Evolutionary conservation across 2,113 vertebrate species (phyloP), one percentile per base, ranked within the genome.

Genomic region (Pomatostomus ruficeps): DNA sequence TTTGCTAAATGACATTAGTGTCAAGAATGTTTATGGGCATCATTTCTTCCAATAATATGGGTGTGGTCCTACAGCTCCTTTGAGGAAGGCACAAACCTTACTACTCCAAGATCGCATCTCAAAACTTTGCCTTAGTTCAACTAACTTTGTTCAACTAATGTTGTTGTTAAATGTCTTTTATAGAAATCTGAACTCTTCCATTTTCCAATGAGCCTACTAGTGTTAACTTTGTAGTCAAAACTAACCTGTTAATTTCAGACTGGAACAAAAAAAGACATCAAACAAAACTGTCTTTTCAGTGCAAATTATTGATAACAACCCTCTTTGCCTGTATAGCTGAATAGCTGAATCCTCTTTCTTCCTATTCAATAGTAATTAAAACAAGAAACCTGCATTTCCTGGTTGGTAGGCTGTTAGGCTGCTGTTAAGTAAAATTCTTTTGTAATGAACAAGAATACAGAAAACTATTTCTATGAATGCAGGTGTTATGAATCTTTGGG

Each of bases 351-450:
- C 3, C 2, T 63, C 20, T 79, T 86, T 75, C 11, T 86, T 80
- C 14, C 46, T 49, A 63, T 17, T 21, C 2, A 77, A 40, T 14
- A 55, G 4, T 24, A 81, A 65, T 63, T 71, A 14, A 51, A 77
- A 42, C 70, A 43, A 33, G 3, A 51, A 82, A 36, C 5, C 2
- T 49, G 0, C 0, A 2, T 48, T 68, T 35, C 25, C 7, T 55
- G 19, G 1, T 48, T 76, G 25, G 12, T 75, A 61, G 20, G 40
- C 18, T 33, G 16, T 36, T 91, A 54, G 24, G 46, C 10, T 38
- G 26, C 8, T 6, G 1, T 55, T 65, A 7, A 52, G 12, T 28
- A 54, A 31, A 52, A 78, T 82, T 28, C 2, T 35, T 20, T 74
- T 45, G 9, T 40, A 38, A 58, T 43, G 19, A 77, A 71, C 4